Conservation (phyloP, 2,888 invertebrate genomes). For the Ophion slaviceki region DNA sequence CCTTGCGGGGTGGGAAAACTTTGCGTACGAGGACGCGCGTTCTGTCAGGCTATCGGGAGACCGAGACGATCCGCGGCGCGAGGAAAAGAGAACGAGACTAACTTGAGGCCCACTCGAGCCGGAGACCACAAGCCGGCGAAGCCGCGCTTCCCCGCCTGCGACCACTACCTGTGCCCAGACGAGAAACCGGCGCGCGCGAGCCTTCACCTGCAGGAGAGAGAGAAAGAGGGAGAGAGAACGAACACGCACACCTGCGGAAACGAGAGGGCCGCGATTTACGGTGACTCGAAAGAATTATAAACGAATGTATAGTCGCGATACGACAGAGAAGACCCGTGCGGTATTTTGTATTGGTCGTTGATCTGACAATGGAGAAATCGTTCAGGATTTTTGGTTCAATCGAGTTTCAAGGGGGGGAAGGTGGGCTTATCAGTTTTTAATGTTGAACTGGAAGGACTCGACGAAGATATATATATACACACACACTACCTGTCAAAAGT, state of each 20-base stretch:
- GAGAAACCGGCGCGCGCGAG: neutral
- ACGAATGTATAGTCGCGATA: neutral
- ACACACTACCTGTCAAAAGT: too few relatives aligned
- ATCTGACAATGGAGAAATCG: neutral
- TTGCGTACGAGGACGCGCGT: slow-evolving; percentile 15
- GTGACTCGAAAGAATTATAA: neutral
- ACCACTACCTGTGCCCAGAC: slow-evolving; percentile 34
- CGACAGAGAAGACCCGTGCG: neutral
- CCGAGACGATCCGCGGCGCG: slow-evolving; percentile 71
- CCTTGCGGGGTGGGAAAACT: neutral
- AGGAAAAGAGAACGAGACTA: slow-evolving; percentile 76
- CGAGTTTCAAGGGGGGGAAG: neutral
- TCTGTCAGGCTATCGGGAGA: slow-evolving; percentile 20
- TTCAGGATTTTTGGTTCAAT: neutral
- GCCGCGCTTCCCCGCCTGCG: slow-evolving; percentile 22
- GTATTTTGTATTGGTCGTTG: neutral
- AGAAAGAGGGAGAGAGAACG: neutral
- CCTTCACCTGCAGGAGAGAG: neutral
- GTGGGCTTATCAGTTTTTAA: neutral
- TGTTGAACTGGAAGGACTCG: neutral
- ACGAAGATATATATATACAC: neutral
- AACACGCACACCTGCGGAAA: neutral
- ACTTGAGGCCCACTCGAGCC: slow-evolving; percentile 68
- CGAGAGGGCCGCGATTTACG: neutral
- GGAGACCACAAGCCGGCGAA: slow-evolving; percentile 29